Base-by-base conservation (phyloP, 30 jellyfish, hydroid and myxozoan species). In the Morbakka virulenta region DNA sequence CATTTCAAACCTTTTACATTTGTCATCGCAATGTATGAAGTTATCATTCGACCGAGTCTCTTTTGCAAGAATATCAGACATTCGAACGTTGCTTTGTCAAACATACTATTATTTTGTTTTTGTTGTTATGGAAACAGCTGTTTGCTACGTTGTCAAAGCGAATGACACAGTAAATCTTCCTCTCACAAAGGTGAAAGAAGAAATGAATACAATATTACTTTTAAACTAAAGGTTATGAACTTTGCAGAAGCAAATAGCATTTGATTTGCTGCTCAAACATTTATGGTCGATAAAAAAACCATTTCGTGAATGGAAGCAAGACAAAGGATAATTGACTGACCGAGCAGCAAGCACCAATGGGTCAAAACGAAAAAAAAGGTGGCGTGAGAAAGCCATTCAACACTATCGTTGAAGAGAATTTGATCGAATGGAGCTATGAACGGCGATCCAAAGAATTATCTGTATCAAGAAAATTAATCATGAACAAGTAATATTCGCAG, bases 271-370 rank as follows among this genome's bases (percentile, higher is more conserved):
- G 72, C 41, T n/a, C 12, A 13, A 61, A 61, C 11, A 26, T 61
- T 61, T 61, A 21, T 4, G 41, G 72, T 61, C 27, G 72, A 61
- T 61, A 11, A 24, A 61, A 61, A 61, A n/a, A n/a, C n/a, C n/a
- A n/a, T n/a, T n/a, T n/a, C n/a, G n/a, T n/a, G n/a, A n/a, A n/a
- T n/a, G 72, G 27, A 26, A 61, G 41, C 21, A n/a, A n/a, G 72
- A n/a, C 27, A 61, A 21, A 4, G 72, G 72, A 61, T n/a, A 26
- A 26, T 24, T 61, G 9, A 61, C 72, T 61, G 24, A 61, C 72
- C 9, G 41, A 4, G 72, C 72, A 61, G 72, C 72, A 61, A 61
- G 72, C 41, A 61, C 26, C 41, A 61, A n/a, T 61, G 72, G 72
- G 11, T 21, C 72, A 61, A 61, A 61, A 61, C 21, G 28, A 12